Conservation (phyloP, 2,888 invertebrate species). For the Andrena hattorfiana region DNA sequence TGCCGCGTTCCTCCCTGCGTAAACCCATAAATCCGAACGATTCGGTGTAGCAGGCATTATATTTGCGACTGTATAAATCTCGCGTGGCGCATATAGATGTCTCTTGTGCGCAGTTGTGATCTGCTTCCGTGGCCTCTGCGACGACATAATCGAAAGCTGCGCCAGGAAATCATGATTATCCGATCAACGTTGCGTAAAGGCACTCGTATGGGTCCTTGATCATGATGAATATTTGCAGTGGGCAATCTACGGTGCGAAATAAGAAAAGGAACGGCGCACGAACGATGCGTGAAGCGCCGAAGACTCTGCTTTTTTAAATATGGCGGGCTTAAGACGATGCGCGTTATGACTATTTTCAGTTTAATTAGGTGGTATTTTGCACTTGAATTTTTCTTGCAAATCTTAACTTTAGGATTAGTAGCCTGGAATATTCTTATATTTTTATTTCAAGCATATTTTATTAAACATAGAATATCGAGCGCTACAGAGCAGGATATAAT, state of each 20-base stretch:
- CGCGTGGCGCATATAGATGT: neutral
- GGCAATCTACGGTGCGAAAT: neutral
- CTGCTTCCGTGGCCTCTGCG: slow-evolving; percentile 5
- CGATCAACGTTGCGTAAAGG: slow-evolving; percentile 38
- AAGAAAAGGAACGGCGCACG: neutral
- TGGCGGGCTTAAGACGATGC: too few species aligned
- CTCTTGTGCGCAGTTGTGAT: neutral
- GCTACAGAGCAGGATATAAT: too few species aligned
- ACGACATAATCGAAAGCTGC: neutral
- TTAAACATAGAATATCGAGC: too few species aligned
- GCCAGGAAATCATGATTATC: slow-evolving; percentile 34
- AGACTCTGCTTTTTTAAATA: too few species aligned
- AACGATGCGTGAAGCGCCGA: too few species aligned
- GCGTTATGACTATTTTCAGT: too few species aligned
- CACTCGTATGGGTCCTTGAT: slow-evolving; percentile 6
- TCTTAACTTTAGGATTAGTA: too few species aligned
- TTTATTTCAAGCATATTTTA: too few species aligned
- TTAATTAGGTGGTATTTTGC: too few species aligned
- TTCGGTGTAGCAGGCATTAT: neutral
- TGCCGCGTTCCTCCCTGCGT: neutral
- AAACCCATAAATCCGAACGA: slow-evolving; percentile 25
- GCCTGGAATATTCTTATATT: too few species aligned
- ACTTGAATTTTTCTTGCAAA: too few species aligned
- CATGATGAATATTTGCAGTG: neutral
- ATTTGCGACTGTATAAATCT: too few species aligned